These are phyloP conservation scores for Spisula subtruncata DNA, from an alignment of 2,888 invertebrate genomes.

Conservation along the genomic window DNA sequence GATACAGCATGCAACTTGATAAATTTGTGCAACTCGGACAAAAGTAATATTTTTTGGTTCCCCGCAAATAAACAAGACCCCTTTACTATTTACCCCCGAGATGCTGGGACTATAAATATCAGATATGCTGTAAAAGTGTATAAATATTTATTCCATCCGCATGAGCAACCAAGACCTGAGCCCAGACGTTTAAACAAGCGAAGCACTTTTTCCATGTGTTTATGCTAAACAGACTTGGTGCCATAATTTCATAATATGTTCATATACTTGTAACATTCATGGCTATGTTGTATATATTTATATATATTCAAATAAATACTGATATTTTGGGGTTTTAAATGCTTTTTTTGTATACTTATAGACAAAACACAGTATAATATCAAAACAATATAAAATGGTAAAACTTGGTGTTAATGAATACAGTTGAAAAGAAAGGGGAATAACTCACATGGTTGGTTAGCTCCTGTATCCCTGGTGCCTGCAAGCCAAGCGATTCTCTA, in stretches of 20 bases:
- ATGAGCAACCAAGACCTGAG: neutral
- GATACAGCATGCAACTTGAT: neutral
- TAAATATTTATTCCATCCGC: neutral
- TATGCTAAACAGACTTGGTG: neutral
- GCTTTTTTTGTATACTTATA: neutral
- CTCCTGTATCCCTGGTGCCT: constrained; percentile 67
- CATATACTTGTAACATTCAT: neutral
- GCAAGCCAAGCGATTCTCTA: constrained; percentile 69
- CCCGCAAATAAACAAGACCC: neutral
- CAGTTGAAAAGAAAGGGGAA: constrained; percentile 63
- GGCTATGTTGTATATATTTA: no score
- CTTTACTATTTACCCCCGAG: neutral
- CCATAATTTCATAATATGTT: neutral
- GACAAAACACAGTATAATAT: neutral
- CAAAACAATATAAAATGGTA: constrained; percentile 19
- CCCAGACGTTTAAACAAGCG: neutral
- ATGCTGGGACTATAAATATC: no score
- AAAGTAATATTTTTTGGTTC: neutral
- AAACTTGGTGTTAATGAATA: constrained; percentile 23
- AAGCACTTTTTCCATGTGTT: neutral
- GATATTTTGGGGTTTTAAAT: neutral
- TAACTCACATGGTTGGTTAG: constrained; percentile 73
- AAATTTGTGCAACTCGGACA: constrained; percentile 3
- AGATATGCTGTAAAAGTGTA: no score
- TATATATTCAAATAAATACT: no score